Evolutionary conservation across 2,113 vertebrate species (phyloP).

Genomic region (Drymodes brunneopygia): DNA sequence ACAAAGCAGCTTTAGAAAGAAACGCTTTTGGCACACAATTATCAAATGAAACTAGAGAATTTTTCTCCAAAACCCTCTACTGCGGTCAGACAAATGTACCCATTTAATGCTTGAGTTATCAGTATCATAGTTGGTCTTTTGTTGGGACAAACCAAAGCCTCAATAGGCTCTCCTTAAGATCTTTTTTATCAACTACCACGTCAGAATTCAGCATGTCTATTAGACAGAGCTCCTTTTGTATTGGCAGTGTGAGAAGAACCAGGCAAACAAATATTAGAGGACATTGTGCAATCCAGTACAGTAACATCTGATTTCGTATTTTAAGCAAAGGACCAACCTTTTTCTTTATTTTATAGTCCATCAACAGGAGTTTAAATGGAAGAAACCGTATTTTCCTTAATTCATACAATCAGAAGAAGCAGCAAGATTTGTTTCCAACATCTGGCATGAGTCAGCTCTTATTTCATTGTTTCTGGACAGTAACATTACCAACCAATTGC

Average conservation of each 20-base stretch:
- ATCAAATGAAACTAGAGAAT: neutral
- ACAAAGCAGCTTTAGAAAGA: neutral
- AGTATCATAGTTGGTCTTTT: neutral
- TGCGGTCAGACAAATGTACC: neutral
- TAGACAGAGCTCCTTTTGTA: neutral
- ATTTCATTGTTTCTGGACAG: neutral
- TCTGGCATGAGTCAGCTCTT: neutral
- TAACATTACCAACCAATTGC: neutral
- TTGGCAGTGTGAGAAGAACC: neutral
- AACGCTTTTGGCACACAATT: neutral
- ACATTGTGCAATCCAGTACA: neutral
- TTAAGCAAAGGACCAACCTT: neutral
- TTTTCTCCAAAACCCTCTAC: neutral
- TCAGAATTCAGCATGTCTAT: neutral
- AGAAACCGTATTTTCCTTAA: neutral
- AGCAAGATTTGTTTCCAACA: neutral
- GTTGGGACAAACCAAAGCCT: neutral
- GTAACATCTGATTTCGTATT: neutral
- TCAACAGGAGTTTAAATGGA: neutral
- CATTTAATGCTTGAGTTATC: neutral
- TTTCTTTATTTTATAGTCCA: neutral
- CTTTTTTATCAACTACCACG: neutral
- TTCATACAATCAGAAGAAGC: neutral
- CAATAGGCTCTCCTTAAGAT: neutral
- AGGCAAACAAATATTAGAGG: neutral